Percentiles rank a stretch among this genome's conserved stretches.
Evolutionary conservation across 2,797 vertebrate genomes (phyloP).

Genomic region (Thunnus albacares): DNA sequence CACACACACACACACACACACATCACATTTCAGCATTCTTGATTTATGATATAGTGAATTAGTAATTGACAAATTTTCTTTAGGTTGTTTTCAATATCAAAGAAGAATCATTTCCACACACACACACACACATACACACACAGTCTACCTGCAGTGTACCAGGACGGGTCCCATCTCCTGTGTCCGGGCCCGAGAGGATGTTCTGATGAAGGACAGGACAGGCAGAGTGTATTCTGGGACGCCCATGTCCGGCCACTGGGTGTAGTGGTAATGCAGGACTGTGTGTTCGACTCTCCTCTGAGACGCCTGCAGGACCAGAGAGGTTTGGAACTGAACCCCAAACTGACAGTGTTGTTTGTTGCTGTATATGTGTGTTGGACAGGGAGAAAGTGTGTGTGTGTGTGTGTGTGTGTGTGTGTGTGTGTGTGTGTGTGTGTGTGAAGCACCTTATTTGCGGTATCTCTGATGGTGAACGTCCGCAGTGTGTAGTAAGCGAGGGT

Average conservation of each 20-base stretch:
- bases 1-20: conserved; percentile 26
- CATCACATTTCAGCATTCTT: background rate
- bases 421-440: background rate
- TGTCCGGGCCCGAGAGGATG: conserved; percentile 89
- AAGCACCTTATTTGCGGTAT: conserved; percentile 90
- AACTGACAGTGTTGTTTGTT: background rate
- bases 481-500: conserved; percentile 94
- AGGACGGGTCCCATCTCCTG: conserved; percentile 92
- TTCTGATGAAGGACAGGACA: conserved; percentile 93
- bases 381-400: background rate
- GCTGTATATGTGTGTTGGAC: background rate
- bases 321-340: background rate
- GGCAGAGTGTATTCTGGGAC: conserved; percentile 96
- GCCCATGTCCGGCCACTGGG: conserved; percentile 99
- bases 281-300: conserved; percentile 91
- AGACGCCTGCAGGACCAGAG: conserved; percentile 84
- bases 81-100: background rate
- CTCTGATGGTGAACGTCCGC: conserved; percentile 91
- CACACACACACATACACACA: conserved; percentile 68
- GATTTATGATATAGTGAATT: too few species aligned
- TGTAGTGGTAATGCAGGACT: conserved; percentile 96
- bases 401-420: background rate
- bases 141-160: conserved; percentile 94
- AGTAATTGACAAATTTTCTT: too few species aligned
- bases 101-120: conserved; percentile 46